A percentile compares a stretch with the other conserved stretches of the same genome.
phyloP scores from a whole-genome alignment of 2,888 invertebrate species.

The Ryuthela nishihirai region DNA sequence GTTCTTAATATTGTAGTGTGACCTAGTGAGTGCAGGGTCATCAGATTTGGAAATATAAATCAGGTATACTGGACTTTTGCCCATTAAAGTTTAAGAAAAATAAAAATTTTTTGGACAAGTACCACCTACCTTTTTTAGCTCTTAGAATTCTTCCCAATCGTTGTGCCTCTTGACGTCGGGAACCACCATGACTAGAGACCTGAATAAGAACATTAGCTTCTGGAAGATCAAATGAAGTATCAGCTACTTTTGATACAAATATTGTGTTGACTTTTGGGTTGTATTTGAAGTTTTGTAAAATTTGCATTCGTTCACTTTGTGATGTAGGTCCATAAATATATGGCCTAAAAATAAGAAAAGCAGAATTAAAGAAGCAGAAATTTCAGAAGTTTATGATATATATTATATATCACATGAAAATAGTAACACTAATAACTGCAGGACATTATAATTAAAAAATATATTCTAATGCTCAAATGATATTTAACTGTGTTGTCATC shows the following conservation, averaged over 20 bases:
- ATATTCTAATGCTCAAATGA: too few relatives aligned
- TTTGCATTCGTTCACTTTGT: conserved; percentile 92
- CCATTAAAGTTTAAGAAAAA: too few relatives aligned
- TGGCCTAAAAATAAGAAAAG: conserved; percentile 56
- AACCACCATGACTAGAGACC: conserved; percentile 98
- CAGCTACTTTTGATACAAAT: conserved; percentile 99
- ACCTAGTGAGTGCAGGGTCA: too few relatives aligned
- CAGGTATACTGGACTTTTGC: too few relatives aligned
- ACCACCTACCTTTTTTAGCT: conserved; percentile 83
- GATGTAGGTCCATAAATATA: conserved; percentile 98
- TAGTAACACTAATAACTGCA: too few relatives aligned
- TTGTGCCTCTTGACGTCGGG: conserved; percentile 96
- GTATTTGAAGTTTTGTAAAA: conserved; percentile 97
- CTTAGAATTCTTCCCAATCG: conserved; percentile 90
- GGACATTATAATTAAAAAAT: background rate
- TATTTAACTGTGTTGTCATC: too few relatives aligned
- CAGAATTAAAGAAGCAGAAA: background rate
- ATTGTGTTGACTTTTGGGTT: conserved; percentile 98
- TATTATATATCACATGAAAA: background rate
- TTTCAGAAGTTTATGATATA: background rate
- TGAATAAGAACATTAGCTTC: conserved; percentile 99
- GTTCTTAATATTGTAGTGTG: too few relatives aligned
- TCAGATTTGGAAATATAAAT: too few relatives aligned
- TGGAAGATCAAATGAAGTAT: conserved; percentile 98
- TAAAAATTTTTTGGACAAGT: too few relatives aligned